Evolutionary conservation across 2,797 vertebrate species (phyloP).

Genomic region (Lophotriccus pileatus): DNA sequence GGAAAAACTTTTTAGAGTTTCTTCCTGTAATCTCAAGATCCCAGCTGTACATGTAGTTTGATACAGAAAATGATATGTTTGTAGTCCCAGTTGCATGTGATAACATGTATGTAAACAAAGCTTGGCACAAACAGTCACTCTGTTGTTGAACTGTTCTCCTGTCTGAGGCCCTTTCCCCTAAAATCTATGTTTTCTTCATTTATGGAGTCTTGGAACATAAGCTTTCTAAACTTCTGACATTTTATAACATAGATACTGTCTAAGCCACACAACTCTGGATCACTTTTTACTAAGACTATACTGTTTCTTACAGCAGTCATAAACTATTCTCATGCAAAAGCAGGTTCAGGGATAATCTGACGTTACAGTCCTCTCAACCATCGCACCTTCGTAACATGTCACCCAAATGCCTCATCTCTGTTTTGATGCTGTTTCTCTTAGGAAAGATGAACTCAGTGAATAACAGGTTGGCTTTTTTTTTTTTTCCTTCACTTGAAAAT

Average conservation of each 20-base stretch:
- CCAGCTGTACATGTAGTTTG: neutral
- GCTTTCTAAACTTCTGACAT: neutral
- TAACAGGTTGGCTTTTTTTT: neutral
- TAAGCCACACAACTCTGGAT: neutral
- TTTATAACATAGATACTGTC: neutral
- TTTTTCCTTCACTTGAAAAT: neutral
- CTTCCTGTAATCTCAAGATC: neutral
- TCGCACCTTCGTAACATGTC: neutral
- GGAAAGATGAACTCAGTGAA: neutral
- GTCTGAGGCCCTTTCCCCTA: neutral
- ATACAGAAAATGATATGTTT: neutral
- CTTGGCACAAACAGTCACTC: neutral
- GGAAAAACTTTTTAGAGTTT: neutral
- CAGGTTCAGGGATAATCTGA: neutral
- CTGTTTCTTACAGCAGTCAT: neutral
- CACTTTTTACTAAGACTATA: neutral
- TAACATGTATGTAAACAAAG: neutral
- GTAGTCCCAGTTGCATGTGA: neutral
- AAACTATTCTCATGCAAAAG: neutral
- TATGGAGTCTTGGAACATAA: neutral
- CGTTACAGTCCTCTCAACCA: neutral
- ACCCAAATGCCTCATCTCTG: neutral
- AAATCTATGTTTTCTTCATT: neutral
- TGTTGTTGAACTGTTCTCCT: neutral
- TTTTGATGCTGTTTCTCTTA: neutral